Conservation (phyloP, 2,113 vertebrate species). For the Willisornis vidua region DNA sequence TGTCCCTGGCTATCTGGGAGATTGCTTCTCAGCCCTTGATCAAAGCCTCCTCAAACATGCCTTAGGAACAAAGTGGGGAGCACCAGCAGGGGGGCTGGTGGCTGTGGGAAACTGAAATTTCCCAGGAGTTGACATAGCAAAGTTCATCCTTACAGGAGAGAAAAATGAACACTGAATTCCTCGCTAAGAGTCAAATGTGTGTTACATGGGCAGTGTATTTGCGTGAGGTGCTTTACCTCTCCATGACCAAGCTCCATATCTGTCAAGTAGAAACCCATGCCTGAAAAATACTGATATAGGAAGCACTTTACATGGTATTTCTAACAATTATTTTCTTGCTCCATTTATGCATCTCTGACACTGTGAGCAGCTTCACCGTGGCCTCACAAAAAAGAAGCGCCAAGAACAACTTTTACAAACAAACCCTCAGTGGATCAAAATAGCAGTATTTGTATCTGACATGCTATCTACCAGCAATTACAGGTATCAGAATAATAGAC, state of each 20-base stretch:
- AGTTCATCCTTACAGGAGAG: constrained; percentile 12
- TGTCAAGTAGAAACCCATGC: not conserved
- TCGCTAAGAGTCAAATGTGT: not conserved
- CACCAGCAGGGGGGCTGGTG: not conserved
- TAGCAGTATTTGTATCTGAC: not conserved
- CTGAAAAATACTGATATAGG: not conserved
- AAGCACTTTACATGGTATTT: not conserved
- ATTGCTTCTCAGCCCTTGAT: constrained; percentile 32
- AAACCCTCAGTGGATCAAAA: not conserved
- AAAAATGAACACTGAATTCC: not conserved
- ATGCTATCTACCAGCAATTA: not conserved
- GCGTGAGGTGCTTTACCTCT: not conserved
- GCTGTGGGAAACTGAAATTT: constrained; percentile 58
- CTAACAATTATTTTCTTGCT: not conserved
- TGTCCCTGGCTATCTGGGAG: not conserved
- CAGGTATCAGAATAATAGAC: not conserved
- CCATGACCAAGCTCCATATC: not conserved
- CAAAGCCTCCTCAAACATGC: not conserved
- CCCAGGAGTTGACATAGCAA: constrained; percentile 12
- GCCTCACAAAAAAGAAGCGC: not conserved
- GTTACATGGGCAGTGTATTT: not conserved
- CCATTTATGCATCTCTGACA: not conserved
- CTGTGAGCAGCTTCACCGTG: not conserved
- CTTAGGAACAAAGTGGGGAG: constrained; percentile 12
- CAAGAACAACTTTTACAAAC: not conserved